Evolutionary conservation across 2,797 vertebrate species (phyloP).

Genomic region (Coilia nasus): DNA sequence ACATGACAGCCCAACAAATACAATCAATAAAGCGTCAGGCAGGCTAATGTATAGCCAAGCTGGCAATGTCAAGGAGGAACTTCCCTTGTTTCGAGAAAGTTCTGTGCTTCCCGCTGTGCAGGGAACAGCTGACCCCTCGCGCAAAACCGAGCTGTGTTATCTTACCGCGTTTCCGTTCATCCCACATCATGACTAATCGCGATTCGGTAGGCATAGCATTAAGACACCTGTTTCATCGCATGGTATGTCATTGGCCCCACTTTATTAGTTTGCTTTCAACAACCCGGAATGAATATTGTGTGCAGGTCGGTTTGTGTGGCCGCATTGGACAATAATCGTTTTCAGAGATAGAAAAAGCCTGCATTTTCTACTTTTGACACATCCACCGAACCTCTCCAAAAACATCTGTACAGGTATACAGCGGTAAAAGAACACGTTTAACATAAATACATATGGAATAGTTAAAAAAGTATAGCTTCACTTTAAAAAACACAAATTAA

Average conservation of each 20-base stretch:
- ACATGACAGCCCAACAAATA: background rate
- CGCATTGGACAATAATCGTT: background rate
- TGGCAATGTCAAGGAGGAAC: background rate
- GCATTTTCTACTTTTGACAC: conserved; percentile 6
- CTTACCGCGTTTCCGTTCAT: conserved; percentile 76
- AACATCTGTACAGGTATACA: conserved; percentile 70
- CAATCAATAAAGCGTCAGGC: background rate
- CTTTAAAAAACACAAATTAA: conserved; percentile 61
- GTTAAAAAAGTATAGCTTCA: conserved; percentile 69
- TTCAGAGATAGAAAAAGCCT: conserved; percentile 3
- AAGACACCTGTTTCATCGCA: conserved; percentile 74
- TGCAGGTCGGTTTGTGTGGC: conserved; percentile 38
- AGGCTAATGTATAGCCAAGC: background rate
- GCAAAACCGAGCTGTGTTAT: conserved; percentile 68
- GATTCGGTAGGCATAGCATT: conserved; percentile 69
- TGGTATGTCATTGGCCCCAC: conserved; percentile 59
- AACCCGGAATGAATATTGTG: conserved; percentile 66
- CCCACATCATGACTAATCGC: conserved; percentile 77
- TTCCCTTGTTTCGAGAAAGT: background rate
- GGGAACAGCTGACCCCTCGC: conserved; percentile 73
- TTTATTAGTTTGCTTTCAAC: conserved; percentile 47
- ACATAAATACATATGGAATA: conserved; percentile 78
- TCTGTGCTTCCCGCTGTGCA: background rate
- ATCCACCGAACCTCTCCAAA: conserved; percentile 39
- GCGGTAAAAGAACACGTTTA: conserved; percentile 60